phyloP scores from a whole-genome alignment of 2,888 invertebrate genomes.

The Archaeoteleia sp. region DNA sequence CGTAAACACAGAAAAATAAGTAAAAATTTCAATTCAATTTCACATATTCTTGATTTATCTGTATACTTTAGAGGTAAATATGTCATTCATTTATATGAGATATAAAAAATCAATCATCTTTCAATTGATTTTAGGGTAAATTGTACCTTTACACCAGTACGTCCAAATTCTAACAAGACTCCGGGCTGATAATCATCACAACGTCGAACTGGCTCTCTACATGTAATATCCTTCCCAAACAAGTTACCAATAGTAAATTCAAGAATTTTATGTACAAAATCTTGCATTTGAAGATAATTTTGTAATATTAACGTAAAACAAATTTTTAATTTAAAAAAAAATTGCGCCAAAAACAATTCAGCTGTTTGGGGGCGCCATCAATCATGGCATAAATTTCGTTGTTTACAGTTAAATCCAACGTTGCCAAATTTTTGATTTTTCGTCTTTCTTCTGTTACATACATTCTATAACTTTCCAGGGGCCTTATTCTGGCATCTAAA shows the following conservation, averaged over 20 bases:
- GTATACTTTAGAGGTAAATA: no score
- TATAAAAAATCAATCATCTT: neutral
- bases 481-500: no score
- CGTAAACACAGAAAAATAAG: no score
- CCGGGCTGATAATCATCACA: slow-evolving; percentile 71
- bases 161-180: slow-evolving; percentile 66
- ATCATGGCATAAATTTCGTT: no score
- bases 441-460: no score
- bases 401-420: no score
- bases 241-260: slow-evolving; percentile 65
- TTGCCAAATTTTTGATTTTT: no score
- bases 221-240: slow-evolving; percentile 70
- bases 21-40: no score
- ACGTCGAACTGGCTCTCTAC: slow-evolving; percentile 65
- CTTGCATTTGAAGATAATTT: slow-evolving; percentile 56
- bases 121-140: neutral
- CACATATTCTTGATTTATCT: no score
- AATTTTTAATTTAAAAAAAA: slow-evolving; percentile 3
- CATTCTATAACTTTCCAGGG: no score
- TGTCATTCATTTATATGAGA: no score
- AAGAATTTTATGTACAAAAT: slow-evolving; percentile 63
- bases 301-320: neutral
- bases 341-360: neutral
- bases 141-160: slow-evolving; percentile 63
- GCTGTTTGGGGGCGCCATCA: neutral